Percentiles rank a stretch among this genome's conserved stretches.
phyloP scores from a whole-genome alignment of 1,140 invertebrate genomes.

The Probaryconus sp. region DNA sequence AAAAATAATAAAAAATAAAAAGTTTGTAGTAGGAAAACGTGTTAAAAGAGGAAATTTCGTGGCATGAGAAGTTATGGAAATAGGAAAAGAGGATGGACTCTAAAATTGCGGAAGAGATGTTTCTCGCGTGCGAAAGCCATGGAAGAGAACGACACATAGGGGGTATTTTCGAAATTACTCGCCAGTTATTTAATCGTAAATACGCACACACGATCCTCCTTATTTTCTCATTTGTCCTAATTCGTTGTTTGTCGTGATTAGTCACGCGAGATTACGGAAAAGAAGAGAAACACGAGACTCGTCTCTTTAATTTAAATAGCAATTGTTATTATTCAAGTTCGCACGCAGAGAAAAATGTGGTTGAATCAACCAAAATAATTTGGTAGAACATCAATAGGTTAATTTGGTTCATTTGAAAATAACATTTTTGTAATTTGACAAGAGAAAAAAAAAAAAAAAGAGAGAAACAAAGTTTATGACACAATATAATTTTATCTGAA shows the following conservation, averaged over 20 bases:
- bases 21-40: too few relatives aligned
- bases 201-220: slow-evolving; percentile 17
- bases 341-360: too few relatives aligned
- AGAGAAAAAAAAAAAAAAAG: too few relatives aligned
- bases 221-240: slow-evolving; percentile 43
- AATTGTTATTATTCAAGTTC: background rate
- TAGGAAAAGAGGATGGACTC: slow-evolving; percentile 31
- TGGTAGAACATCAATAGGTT: too few relatives aligned
- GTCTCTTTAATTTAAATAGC: slow-evolving; percentile 2
- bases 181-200: slow-evolving; percentile 30
- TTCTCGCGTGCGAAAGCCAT: slow-evolving; percentile 31
- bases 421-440: too few relatives aligned
- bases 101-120: slow-evolving; percentile 35
- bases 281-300: background rate
- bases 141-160: slow-evolving; percentile 36
- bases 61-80: slow-evolving; percentile 47
- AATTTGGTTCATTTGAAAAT: too few relatives aligned
- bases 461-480: too few relatives aligned
- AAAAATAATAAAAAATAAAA: too few relatives aligned
- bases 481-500: too few relatives aligned
- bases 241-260: slow-evolving; percentile 29
- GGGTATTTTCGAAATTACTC: slow-evolving; percentile 42
- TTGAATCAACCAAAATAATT: too few relatives aligned
- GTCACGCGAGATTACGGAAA: slow-evolving; percentile 29
- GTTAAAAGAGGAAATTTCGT: slow-evolving; percentile 13